Percentiles rank a stretch among this genome's conserved stretches.
These are phyloP conservation scores for Apomyelois bistriatella DNA, from an alignment of 2,888 invertebrate genomes.

Conservation along the genomic window DNA sequence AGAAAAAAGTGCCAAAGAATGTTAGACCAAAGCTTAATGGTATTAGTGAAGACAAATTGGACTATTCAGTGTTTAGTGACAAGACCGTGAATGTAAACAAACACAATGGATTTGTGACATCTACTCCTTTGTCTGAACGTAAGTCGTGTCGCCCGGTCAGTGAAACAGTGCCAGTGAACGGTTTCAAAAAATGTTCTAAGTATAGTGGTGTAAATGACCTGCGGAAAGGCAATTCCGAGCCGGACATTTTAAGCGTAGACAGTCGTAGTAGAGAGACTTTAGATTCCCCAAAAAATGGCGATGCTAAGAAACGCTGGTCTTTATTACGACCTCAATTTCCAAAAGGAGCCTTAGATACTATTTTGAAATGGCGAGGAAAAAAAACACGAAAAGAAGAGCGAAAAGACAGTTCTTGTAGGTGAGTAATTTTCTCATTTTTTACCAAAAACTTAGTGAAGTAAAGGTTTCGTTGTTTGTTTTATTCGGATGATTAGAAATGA, in stretches of 20 bases:
- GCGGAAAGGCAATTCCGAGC: conserved; percentile 62
- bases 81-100: conserved; percentile 55
- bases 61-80: conserved; percentile 46
- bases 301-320: conserved; percentile 61
- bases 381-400: conserved; percentile 35
- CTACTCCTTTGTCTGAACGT: conserved; percentile 62
- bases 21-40: conserved; percentile 49
- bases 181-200: conserved; percentile 59
- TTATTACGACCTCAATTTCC: conserved; percentile 58
- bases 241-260: conserved; percentile 56
- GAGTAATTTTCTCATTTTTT: conserved; percentile 32
- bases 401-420: conserved; percentile 47
- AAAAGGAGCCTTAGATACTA: conserved; percentile 66
- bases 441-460: too few species aligned
- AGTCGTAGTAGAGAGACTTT: conserved; percentile 41
- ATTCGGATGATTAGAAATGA: too few species aligned
- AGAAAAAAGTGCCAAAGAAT: conserved; percentile 40
- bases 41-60: conserved; percentile 52
- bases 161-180: conserved; percentile 50
- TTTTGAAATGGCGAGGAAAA: conserved; percentile 67
- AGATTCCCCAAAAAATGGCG: conserved; percentile 48
- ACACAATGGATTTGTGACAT: conserved; percentile 52
- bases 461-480: too few species aligned
- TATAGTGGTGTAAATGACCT: conserved; percentile 52
- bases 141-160: conserved; percentile 52